Conservation (phyloP, 2,113 vertebrate species). For the Phycodurus eques region DNA sequence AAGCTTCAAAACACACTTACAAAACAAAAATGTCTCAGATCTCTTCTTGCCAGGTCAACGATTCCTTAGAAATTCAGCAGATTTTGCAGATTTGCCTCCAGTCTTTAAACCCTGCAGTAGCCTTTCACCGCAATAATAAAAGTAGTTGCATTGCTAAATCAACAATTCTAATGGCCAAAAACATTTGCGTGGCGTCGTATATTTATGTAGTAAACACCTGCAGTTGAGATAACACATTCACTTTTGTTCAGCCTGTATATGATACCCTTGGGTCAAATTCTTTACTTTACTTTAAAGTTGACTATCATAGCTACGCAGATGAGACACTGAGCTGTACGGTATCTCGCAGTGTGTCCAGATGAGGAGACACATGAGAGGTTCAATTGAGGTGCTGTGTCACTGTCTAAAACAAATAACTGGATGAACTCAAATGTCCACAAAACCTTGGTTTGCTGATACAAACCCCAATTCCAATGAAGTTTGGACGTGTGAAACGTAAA, state of each 20-base stretch:
- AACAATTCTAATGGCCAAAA: neutral
- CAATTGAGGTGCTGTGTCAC: too few species aligned
- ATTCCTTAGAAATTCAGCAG: neutral
- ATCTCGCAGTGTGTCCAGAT: too few species aligned
- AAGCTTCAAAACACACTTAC: conserved; percentile 22
- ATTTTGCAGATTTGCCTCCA: neutral
- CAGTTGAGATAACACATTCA: neutral
- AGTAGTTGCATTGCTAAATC: neutral
- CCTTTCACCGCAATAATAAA: neutral
- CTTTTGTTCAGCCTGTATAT: neutral
- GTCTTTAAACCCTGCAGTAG: neutral
- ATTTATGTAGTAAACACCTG: neutral
- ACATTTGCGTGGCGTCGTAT: neutral
- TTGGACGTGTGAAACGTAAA: too few species aligned
- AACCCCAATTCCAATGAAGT: too few species aligned
- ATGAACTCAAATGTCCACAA: too few species aligned
- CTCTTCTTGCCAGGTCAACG: neutral
- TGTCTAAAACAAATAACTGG: too few species aligned
- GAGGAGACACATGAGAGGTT: too few species aligned
- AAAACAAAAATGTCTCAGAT: conserved; percentile 17
- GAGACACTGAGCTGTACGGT: too few species aligned
- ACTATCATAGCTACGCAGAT: too few species aligned
- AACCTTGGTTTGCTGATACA: too few species aligned
- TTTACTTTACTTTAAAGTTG: too few species aligned
- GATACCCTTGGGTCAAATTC: too few species aligned